phyloP scores from a whole-genome alignment of 2,888 invertebrate genomes.

The Eutolmus rufibarbis region DNA sequence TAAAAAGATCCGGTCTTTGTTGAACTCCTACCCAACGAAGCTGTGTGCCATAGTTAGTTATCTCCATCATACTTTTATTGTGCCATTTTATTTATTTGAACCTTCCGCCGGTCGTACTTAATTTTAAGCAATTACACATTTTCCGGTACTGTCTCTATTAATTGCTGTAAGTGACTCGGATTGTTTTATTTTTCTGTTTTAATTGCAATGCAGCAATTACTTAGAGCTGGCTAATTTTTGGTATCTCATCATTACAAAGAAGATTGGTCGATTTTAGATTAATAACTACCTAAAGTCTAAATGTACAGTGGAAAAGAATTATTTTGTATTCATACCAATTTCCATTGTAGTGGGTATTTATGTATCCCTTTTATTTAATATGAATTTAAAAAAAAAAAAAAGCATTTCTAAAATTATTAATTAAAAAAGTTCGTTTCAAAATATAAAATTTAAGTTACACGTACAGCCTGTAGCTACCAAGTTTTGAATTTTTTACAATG shows the following conservation, averaged over 20 bases:
- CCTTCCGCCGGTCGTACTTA: neutral
- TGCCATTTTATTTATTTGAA: constrained; percentile 6
- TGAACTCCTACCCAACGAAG: neutral
- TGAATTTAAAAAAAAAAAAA: too few relatives aligned
- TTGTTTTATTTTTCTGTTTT: neutral
- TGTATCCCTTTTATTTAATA: too few relatives aligned
- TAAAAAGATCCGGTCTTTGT: neutral
- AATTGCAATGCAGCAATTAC: neutral
- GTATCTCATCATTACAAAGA: neutral
- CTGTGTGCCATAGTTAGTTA: neutral
- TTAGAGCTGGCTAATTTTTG: neutral
- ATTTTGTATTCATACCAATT: too few relatives aligned
- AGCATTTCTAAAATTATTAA: too few relatives aligned
- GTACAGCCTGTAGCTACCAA: too few relatives aligned
- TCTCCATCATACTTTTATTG: neutral
- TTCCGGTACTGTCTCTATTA: neutral
- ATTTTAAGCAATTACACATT: neutral
- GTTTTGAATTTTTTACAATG: too few relatives aligned
- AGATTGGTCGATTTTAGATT: too few relatives aligned
- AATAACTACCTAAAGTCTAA: too few relatives aligned
- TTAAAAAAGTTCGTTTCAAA: too few relatives aligned
- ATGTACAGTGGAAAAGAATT: too few relatives aligned
- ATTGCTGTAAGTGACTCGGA: neutral
- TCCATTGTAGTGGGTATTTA: too few relatives aligned
- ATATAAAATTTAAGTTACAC: too few relatives aligned